Base-by-base conservation (phyloP, 2,113 vertebrate genomes). In the Thunnus maccoyii region DNA sequence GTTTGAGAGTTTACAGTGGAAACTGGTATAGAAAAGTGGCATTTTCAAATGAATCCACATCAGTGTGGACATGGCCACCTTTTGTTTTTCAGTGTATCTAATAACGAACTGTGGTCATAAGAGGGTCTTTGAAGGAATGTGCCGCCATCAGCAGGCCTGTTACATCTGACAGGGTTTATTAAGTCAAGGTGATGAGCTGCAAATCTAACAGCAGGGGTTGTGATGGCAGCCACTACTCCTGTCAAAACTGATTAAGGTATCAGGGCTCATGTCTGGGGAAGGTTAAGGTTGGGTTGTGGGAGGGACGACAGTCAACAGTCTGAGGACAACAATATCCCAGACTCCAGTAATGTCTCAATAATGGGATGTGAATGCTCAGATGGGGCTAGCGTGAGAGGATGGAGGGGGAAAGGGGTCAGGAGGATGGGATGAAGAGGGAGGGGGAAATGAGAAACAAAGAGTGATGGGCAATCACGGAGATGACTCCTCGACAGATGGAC, bases 181-280 rank as follows among this genome's bases (percentile, higher is more conserved):
- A 88, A 64, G 72, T 55, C 22, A 25, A 76, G 75, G 54, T 66
- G 81, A 86, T 82, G 82, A 84, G 78, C 82, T 73, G 74, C 74
- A 66, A 18, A 46, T 66, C 70, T 75, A 14, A 72, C 82, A 69
- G 75, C 75, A 64, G 76, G 55, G 79, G 61, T 20, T 82, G 71
- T 70, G 83, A 85, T 60, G 84, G 71, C 61, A 58, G 81, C 47
- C 84, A 55, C 80, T 32, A 64, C 74, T 51, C 69, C 80, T 84
- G 87, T 84, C 87, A 86, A 25, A 64, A 78, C 51, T 82, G 84
- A 86, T 89, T 82, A 89, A 76, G 78, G 30, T 47, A 76, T 72
- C 81, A 55, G 47, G 62, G 61, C 41, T 76, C 72, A 74, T 3
- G 72, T 72, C 64, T 65, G 52, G 18, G 63, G 58, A 46, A 52